A percentile compares a stretch with the other conserved stretches of the same genome.
These are phyloP conservation scores for Threskiornis aethiopicus DNA, from an alignment of 2,797 vertebrate species.

Conservation along the genomic window DNA sequence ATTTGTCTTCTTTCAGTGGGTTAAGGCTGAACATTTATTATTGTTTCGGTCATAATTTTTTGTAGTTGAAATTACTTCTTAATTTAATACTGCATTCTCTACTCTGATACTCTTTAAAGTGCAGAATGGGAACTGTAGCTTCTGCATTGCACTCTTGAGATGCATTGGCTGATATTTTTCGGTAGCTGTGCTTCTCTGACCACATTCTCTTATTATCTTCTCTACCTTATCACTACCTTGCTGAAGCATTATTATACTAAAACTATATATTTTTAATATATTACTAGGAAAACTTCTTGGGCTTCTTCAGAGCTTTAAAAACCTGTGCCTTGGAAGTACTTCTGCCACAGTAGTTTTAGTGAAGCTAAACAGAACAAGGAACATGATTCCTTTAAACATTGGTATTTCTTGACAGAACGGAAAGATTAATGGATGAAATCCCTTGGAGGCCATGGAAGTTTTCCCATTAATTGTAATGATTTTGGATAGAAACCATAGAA, in stretches of 20 bases:
- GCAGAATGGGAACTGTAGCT: not conserved
- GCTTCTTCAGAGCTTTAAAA: not conserved
- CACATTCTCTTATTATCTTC: not conserved
- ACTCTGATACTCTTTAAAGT: not conserved
- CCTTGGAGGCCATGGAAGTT: not conserved
- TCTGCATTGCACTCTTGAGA: not conserved
- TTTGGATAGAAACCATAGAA: not conserved
- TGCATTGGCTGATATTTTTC: not conserved
- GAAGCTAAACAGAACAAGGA: not conserved
- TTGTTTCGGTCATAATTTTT: not conserved
- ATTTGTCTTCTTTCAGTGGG: not conserved
- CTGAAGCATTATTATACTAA: not conserved
- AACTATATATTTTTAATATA: not conserved
- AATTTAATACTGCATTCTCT: not conserved
- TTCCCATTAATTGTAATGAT: not conserved
- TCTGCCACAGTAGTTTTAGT: not conserved
- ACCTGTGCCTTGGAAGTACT: conserved; percentile 12
- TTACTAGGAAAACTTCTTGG: not conserved
- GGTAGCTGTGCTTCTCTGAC: not conserved
- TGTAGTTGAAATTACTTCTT: not conserved
- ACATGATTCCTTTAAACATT: not conserved
- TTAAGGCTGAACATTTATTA: not conserved
- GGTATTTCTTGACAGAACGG: not conserved
- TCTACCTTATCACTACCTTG: not conserved
- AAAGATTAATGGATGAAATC: conserved; percentile 3